Evolutionary conservation across 2,113 vertebrate species (phyloP), one percentile per base, ranked within the genome.

Genomic region (Tretioscincus oriximinensis): DNA sequence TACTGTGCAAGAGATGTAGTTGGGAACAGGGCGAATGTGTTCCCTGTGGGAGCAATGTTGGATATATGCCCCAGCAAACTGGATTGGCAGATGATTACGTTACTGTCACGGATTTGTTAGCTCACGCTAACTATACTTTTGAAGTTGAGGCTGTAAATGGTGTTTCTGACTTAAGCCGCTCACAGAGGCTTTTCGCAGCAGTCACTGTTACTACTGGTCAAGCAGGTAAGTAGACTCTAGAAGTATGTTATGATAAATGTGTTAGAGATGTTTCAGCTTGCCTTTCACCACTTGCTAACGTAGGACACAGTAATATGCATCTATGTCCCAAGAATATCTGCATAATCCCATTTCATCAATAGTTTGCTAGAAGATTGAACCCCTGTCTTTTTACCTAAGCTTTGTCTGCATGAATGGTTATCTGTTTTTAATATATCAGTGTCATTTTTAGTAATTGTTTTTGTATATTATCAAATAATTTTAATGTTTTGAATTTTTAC

Each of bases 121-220:
- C 98, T 74, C 98, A 99, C 21, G 97, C 98, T 83, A 99, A 99
- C 94, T 99, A 99, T 86, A 99, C 98, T 1, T 98, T 99, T 75
- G 98, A 99, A 95, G 98, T 99, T 35, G 98, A 99, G 95, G 98
- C 98, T 72, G 97, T 99, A 81, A 99, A 99, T 75, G 98, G 98
- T 8, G 98, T 99, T 90, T 99, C 98, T 26, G 98, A 99, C 87
- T 94, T 99, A 89, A 99, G 98, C 90, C 96, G 97, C 67, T 99
- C 98, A 21, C 98, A 99, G 94, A 96, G 97, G 92, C 97, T 99
- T 84, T 99, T 99, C 89, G 98, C 98, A 0, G 97, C 98, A 2
- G 97, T 99, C 86, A 99, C 96, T 91, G 94, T 99, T 87, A 97
- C 98, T 58, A 99, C 98, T 6, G 97, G 98, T 68, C 98, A 99